Percentiles rank a stretch among this genome's conserved stretches.
Evolutionary conservation across 2,888 invertebrate genomes (phyloP).

Genomic region (Danaus chrysippus): DNA sequence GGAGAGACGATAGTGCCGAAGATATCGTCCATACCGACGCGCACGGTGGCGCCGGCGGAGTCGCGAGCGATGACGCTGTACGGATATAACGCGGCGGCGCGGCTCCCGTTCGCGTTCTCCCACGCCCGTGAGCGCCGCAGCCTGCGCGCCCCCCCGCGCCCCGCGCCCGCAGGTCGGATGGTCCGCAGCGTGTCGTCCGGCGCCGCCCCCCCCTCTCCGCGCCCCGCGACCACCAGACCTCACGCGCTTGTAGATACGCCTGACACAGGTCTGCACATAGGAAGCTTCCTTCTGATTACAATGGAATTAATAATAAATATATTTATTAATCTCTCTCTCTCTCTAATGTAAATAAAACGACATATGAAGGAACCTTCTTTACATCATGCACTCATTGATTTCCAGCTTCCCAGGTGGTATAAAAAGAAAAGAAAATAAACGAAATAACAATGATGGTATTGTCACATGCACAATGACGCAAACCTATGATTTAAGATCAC

Average conservation of each 20-base stretch:
- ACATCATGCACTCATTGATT: constrained; percentile 26
- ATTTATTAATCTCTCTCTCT: not conserved
- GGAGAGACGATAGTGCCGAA: constrained; percentile 65
- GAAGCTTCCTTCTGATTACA: constrained; percentile 32
- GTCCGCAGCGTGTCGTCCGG: constrained; percentile 76
- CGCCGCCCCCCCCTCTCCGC: constrained; percentile 47
- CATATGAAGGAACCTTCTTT: constrained; percentile 34
- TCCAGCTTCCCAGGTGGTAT: constrained; percentile 25
- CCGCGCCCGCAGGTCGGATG: constrained; percentile 65
- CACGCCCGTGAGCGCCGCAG: constrained; percentile 56
- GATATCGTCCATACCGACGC: constrained; percentile 66
- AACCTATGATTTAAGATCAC: constrained; percentile 8
- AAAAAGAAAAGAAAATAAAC: constrained; percentile 1
- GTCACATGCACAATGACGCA: constrained; percentile 13
- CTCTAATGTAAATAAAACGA: not conserved
- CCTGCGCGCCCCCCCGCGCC: constrained; percentile 41
- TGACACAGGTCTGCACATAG: constrained; percentile 54
- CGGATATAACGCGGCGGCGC: constrained; percentile 75
- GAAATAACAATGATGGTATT: constrained; percentile 11
- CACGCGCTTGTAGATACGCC: constrained; percentile 58
- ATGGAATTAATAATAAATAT: not conserved
- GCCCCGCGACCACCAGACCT: constrained; percentile 58
- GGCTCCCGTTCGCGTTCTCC: constrained; percentile 72
- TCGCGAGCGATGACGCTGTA: constrained; percentile 70
- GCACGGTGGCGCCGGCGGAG: constrained; percentile 62